Evolutionary conservation across 2,113 vertebrate genomes (phyloP), one percentile per base, ranked within the genome.

Genomic region (Coregonus clupeaformis): DNA sequence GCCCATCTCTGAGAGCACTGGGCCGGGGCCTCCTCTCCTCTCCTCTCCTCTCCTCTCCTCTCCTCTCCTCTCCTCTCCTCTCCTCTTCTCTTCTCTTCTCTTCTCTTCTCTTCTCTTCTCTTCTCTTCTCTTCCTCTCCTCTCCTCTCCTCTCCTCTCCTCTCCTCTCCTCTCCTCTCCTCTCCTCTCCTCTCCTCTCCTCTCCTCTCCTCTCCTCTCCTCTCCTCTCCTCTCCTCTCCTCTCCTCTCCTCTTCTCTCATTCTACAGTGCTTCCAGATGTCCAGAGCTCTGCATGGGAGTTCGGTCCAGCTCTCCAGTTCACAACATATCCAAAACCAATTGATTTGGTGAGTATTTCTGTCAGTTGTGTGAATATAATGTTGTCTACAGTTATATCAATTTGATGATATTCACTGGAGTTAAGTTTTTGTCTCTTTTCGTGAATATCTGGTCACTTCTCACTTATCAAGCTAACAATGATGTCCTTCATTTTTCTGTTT

Each of bases 61-160:
- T 66, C 13, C 60, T 62, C 68, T 55, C 45, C 64, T 68, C 64
- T 67, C 36, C 73, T 59, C 65, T 65, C 72, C 52, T 32, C 27
- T 68, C 30, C 69, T 22, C 69, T n/a, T 0, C 27, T 29, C 63
- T 66, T 22, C 27, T 49, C 65, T 59, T 36, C 57, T 30, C 29
- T 42, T 20, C 7, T 24, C 18, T 24, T 68, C 12, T 27, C 27
- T 55, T 13, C 22, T 49, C 62, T 6, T 49, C 63, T 24, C n/a
- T 57, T 5, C 4, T 29, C 18, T 2, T 36, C 60, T 68, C 20
- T 68, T 32, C 27, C 57, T 67, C 72, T 47, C 55, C 47, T 67
- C 22, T 27, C 1, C 25, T 14, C 20, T n/a, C 32, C 45, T 13
- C 32, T 6, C 22, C 16, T 1, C 64, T 16, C 52, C 52, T 14